Evolutionary conservation across 2,797 vertebrate genomes (phyloP).

Genomic region (Pelodytes ibericus): DNA sequence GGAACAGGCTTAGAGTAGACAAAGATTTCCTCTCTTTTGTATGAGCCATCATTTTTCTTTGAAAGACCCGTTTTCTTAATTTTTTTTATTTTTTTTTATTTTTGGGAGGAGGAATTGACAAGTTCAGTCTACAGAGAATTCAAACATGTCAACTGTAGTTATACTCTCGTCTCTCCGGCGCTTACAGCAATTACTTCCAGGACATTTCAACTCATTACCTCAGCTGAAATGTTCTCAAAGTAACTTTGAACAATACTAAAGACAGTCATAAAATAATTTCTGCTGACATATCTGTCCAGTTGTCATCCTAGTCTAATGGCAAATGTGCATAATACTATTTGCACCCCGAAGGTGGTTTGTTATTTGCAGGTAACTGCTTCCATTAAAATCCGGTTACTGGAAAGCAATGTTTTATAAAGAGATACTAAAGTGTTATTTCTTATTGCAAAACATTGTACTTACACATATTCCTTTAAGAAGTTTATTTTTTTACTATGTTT

Average conservation of each 20-base stretch:
- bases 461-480: background rate
- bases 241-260: conserved; percentile 52
- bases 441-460: too few relatives aligned
- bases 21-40: conserved; percentile 30
- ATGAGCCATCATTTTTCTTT: conserved; percentile 34
- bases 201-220: conserved; percentile 59
- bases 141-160: conserved; percentile 55
- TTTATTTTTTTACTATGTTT: too few relatives aligned
- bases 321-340: conserved; percentile 24
- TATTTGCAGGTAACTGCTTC: background rate
- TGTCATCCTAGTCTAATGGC: conserved; percentile 38
- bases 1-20: conserved; percentile 37
- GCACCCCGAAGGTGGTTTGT: background rate
- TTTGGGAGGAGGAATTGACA: conserved; percentile 43
- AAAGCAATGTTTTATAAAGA: background rate
- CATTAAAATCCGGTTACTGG: too few relatives aligned
- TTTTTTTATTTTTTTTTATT: conserved; percentile 35
- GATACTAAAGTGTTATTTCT: too few relatives aligned
- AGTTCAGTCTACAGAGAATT: conserved; percentile 57
- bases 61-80: conserved; percentile 35
- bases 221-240: conserved; percentile 52
- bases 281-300: conserved; percentile 57
- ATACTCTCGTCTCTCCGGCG: conserved; percentile 56
- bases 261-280: conserved; percentile 49
- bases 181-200: conserved; percentile 60